Percentiles rank a stretch among this genome's conserved stretches.
These are phyloP conservation scores for Lepilemur septentrionalis DNA, from an alignment of 2,797 vertebrate species.

Conservation along the genomic window DNA sequence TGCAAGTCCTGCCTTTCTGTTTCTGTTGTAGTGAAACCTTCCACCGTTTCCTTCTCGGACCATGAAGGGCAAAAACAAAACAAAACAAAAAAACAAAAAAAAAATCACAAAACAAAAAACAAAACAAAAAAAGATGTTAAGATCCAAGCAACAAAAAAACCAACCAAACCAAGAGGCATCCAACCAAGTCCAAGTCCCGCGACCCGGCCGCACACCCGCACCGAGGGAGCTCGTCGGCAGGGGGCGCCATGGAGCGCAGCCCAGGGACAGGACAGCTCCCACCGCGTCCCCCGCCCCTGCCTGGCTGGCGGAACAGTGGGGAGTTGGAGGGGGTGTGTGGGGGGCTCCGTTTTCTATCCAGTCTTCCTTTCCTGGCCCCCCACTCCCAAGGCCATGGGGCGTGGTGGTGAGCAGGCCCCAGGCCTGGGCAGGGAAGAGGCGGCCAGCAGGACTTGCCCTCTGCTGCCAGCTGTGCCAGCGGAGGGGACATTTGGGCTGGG, in stretches of 20 bases:
- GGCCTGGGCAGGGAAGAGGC: background rate
- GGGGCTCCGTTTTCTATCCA: conserved; percentile 8
- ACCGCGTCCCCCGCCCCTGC: background rate
- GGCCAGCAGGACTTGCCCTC: background rate
- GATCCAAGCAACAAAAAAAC: conserved; percentile 78
- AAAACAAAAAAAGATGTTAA: conserved; percentile 76
- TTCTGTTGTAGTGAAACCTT: conserved; percentile 87
- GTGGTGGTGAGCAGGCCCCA: background rate
- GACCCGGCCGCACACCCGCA: conserved; percentile 70
- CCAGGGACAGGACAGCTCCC: background rate
- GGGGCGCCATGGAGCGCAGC: conserved; percentile 52
- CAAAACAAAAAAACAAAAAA: conserved; percentile 55
- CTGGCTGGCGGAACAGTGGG: background rate
- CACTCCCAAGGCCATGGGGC: background rate
- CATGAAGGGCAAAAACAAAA: conserved; percentile 83
- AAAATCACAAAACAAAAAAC: conserved; percentile 84
- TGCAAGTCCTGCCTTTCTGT: conserved; percentile 82
- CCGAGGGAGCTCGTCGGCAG: conserved; percentile 74
- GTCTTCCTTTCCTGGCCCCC: conserved; percentile 61
- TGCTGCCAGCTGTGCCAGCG: background rate
- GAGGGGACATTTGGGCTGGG: background rate
- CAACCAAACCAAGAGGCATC: conserved; percentile 79
- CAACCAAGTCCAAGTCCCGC: conserved; percentile 58
- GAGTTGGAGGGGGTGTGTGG: background rate
- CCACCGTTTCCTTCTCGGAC: conserved; percentile 83